Evolutionary conservation across 1,140 invertebrate species (phyloP).

Genomic region (Papilio polytes): DNA sequence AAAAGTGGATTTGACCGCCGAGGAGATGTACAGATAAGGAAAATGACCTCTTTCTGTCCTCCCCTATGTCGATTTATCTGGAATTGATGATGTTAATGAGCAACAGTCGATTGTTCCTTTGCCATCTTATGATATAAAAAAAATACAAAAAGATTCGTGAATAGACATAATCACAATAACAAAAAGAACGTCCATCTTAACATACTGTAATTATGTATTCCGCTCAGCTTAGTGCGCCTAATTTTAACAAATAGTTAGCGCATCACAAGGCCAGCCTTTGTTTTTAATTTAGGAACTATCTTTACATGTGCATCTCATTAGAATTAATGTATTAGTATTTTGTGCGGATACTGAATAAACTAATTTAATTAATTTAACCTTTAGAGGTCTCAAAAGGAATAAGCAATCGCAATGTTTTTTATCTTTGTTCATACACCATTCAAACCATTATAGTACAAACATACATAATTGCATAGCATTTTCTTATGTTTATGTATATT

Average conservation of each 20-base stretch:
- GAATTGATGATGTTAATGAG: no score
- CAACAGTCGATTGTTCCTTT: no score
- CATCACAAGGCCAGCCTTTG: constrained; percentile 68
- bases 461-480: no score
- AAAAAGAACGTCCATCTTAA: constrained; percentile 40
- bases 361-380: not conserved
- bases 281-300: constrained; percentile 43
- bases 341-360: not conserved
- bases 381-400: not conserved
- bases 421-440: not conserved
- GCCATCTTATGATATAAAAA: no score
- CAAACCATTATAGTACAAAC: not conserved
- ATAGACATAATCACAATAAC: not conserved
- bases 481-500: no score
- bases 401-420: not conserved
- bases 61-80: no score
- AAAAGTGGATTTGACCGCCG: no score
- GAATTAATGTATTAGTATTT: constrained; percentile 12
- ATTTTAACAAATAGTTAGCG: constrained; percentile 63
- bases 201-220: constrained; percentile 59
- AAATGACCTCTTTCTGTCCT: no score
- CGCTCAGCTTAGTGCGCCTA: constrained; percentile 52
- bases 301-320: constrained; percentile 29
- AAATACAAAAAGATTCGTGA: no score
- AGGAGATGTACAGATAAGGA: no score